Conservation (phyloP, 2,888 invertebrate genomes). For the Brachypalpus laphriformis region DNA sequence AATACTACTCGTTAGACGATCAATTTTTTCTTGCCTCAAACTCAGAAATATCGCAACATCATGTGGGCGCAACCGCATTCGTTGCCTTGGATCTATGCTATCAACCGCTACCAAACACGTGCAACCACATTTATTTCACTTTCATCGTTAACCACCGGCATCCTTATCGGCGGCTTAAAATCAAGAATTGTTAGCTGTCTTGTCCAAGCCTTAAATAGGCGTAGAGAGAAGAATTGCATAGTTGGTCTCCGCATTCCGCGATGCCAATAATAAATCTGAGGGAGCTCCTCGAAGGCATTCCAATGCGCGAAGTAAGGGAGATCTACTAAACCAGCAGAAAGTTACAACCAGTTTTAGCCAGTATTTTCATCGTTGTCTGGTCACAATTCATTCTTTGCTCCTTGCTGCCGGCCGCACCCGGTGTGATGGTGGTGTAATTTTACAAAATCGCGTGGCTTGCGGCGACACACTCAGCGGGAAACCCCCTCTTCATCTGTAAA, state of each 20-base stretch:
- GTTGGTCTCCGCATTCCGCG: constrained; percentile 43
- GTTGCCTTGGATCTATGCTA: too few relatives aligned
- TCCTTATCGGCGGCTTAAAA: constrained; percentile 26
- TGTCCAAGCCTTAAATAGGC: constrained; percentile 50
- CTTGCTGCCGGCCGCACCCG: background rate
- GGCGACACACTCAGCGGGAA: constrained; percentile 29
- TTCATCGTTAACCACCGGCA: constrained; percentile 38
- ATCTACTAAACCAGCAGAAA: constrained; percentile 8
- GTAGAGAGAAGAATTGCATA: constrained; percentile 19
- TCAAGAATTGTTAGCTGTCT: constrained; percentile 38
- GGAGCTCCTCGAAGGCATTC: constrained; percentile 30
- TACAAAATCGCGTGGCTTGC: constrained; percentile 61
- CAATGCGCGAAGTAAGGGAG: background rate
- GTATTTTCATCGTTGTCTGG: constrained; percentile 40
- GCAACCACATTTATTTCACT: constrained; percentile 55
- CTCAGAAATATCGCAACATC: background rate
- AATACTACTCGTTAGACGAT: constrained; percentile 1
- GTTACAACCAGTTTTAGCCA: constrained; percentile 45
- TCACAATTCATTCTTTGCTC: constrained; percentile 10
- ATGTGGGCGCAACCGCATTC: constrained; percentile 6
- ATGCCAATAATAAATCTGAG: constrained; percentile 58
- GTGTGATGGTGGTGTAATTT: constrained; percentile 34
- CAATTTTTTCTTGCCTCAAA: background rate
- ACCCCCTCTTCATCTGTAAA: constrained; percentile 6
- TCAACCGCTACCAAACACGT: constrained; percentile 2